Conservation (phyloP, 2,797 vertebrate genomes). For the Darevskia mixta region DNA sequence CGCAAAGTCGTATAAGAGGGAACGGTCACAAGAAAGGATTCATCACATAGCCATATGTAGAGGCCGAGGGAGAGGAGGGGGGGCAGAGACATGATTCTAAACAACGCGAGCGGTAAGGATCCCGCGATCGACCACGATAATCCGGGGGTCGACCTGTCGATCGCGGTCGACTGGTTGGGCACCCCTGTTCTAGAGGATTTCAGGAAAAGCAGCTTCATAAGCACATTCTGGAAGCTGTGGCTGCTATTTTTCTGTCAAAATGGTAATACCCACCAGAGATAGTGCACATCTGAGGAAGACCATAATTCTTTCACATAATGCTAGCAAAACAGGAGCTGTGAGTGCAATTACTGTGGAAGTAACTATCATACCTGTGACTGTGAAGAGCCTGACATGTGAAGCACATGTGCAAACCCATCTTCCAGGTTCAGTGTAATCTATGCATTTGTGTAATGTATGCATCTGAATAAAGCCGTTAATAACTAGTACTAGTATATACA, state of each 20-base stretch:
- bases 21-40: too few relatives aligned
- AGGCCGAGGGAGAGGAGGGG: too few relatives aligned
- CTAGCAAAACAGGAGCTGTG: not conserved
- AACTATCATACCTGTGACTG: not conserved
- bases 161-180: too few relatives aligned
- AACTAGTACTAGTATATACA: slow-evolving; percentile 39
- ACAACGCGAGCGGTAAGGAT: too few relatives aligned
- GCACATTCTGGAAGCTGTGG: not conserved
- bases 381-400: not conserved
- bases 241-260: slow-evolving; percentile 5
- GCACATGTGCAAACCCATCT: not conserved
- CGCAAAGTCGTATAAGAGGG: too few relatives aligned
- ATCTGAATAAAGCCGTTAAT: not conserved
- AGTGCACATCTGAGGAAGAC: not conserved
- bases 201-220: not conserved
- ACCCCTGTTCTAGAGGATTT: not conserved
- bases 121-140: too few relatives aligned
- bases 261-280: not conserved
- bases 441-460: not conserved
- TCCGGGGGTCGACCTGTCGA: too few relatives aligned
- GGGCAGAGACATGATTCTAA: too few relatives aligned
- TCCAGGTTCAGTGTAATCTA: not conserved
- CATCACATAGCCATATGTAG: too few relatives aligned
- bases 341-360: not conserved
- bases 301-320: not conserved